phyloP scores from a whole-genome alignment of 2,888 invertebrate genomes.

The Drosophila atripex region DNA sequence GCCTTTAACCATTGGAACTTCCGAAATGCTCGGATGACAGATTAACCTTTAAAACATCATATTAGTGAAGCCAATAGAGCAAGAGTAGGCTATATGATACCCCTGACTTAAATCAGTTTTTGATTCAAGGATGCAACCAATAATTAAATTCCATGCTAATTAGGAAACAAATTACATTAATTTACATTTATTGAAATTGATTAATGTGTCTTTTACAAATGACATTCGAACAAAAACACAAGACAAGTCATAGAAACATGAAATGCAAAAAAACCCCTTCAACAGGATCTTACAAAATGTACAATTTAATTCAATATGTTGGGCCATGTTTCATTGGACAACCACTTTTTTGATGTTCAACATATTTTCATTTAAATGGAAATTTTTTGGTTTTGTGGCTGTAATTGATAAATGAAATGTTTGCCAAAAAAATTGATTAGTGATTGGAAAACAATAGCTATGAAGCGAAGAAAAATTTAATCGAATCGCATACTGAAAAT shows the following conservation, averaged over 20 bases:
- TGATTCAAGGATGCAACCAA: neutral
- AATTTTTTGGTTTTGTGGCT: conserved; percentile 3
- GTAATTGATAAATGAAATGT: conserved; percentile 36
- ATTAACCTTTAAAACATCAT: neutral
- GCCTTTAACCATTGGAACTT: conserved; percentile 14
- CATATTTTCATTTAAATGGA: conserved; percentile 33
- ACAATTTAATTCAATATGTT: conserved; percentile 24
- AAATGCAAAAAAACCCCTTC: conserved; percentile 9
- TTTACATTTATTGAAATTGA: neutral
- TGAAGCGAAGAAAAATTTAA: conserved; percentile 8
- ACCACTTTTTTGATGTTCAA: conserved; percentile 1
- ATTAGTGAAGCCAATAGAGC: neutral
- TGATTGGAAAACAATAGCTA: conserved; percentile 34
- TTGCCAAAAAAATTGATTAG: conserved; percentile 16
- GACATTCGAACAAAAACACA: neutral
- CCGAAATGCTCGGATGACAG: neutral
- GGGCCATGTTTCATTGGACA: conserved; percentile 1
- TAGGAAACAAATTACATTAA: neutral
- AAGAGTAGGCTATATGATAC: neutral
- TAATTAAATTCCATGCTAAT: neutral
- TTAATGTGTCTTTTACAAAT: neutral
- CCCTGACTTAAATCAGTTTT: neutral
- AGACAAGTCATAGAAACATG: neutral
- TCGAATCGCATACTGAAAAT: neutral
- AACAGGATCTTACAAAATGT: conserved; percentile 10